Percentiles rank a stretch among this genome's conserved stretches.
Conservation (phyloP, 2,888 invertebrate species). For the Napeogenes inachia region DNA sequence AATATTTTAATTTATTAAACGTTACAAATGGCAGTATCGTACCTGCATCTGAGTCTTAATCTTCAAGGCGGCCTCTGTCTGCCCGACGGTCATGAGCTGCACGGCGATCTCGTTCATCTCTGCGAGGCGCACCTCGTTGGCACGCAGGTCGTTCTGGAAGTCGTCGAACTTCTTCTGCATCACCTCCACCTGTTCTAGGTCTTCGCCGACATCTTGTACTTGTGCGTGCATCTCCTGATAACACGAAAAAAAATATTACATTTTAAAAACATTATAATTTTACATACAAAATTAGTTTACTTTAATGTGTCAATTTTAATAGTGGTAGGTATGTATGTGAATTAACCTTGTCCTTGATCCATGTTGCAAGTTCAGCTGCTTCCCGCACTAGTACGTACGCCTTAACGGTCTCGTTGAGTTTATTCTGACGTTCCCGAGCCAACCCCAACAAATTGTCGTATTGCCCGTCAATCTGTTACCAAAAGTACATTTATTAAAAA, state of each 20-base stretch:
- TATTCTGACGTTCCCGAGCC: slow-evolving; percentile 95
- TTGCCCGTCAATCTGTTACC: slow-evolving; percentile 91
- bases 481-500: no score
- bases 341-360: slow-evolving; percentile 96
- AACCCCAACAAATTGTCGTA: slow-evolving; percentile 92
- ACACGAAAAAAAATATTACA: not conserved
- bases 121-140: slow-evolving; percentile 97
- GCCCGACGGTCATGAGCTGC: slow-evolving; percentile 96
- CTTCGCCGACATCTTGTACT: slow-evolving; percentile 97
- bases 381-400: slow-evolving; percentile 98
- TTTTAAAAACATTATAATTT: no score
- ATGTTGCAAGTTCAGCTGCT: slow-evolving; percentile 96
- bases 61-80: slow-evolving; percentile 98
- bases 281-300: not conserved
- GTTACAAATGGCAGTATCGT: slow-evolving; percentile 12
- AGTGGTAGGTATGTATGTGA: not conserved
- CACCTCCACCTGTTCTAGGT: slow-evolving; percentile 98
- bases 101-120: slow-evolving; percentile 99
- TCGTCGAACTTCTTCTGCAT: slow-evolving; percentile 99
- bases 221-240: slow-evolving; percentile 94
- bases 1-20: not conserved
- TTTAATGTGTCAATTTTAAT: not conserved
- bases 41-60: slow-evolving; percentile 98
- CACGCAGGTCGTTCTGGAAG: slow-evolving; percentile 97
- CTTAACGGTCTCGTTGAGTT: slow-evolving; percentile 97